Base-by-base conservation (phyloP, 2,113 vertebrate species). In the Microtus richardsoni region DNA sequence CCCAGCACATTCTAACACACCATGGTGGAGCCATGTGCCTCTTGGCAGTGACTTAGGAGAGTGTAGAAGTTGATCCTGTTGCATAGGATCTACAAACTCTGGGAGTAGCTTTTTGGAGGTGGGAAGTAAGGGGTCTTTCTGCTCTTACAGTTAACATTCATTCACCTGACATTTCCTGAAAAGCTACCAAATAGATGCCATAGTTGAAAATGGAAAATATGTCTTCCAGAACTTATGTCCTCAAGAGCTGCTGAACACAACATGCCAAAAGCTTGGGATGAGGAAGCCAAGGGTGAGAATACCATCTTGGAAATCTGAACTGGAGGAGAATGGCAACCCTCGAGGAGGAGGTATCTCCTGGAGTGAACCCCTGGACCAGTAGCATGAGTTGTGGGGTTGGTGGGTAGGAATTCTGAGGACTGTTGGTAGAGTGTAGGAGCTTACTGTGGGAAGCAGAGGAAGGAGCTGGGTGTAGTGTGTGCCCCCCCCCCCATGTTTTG, bases 391-490 rank as follows among this genome's bases (percentile, higher is more conserved):
- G 0, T 21, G 1, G 21, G 73, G 1, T 36, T 49, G 68, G 64
- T 16, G 16, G 49, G 0, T 17, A 70, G 5, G 19, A 36, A 3
- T 79, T 26, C 44, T 52, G 79, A 22, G 22, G 75, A 10, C 33
- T 11, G 17, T 39, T 28, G 39, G 33, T 28, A 33, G 22, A 12
- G 4, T 44, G 30, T 7, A 1, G 78, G 85, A 47, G 16, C 64
- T 33, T 44, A 66, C 39, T 44, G 28, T 83, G 3, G 54, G 64
- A 49, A 33, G 36, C 49, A 6, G 54, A 66, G 30, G 22, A 33
- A 62, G 0, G 14, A 66, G 30, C 14, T 68, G 11, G 16, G 11
- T 36, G 6, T 0, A 0, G 5, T 17, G 3, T 49, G 70, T 66
- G 39, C 41, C 26, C 30, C 1, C 91, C 1, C 88, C 16, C 54